phyloP scores from a whole-genome alignment of 2,888 invertebrate species.

The Philonicus albiceps region DNA sequence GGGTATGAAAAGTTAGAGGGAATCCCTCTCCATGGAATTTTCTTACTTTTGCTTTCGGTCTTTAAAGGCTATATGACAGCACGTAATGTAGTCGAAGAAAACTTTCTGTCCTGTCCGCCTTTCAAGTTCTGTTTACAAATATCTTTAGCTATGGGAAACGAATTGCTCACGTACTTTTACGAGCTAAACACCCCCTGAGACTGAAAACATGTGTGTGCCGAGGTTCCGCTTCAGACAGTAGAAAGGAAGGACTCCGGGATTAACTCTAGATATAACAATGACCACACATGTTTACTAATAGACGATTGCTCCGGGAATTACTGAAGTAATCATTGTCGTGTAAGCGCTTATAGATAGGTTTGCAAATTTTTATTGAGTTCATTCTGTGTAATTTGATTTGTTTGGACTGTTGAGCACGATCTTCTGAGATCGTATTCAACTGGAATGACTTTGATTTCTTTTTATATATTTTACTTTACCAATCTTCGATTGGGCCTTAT shows the following conservation, averaged over 20 bases:
- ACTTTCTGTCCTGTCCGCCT: neutral
- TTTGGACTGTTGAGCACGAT: neutral
- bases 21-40: neutral
- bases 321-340: neutral
- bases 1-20: neutral
- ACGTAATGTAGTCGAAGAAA: conserved; percentile 3
- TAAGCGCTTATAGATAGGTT: neutral
- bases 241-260: neutral
- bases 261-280: neutral
- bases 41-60: neutral
- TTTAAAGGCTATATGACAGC: conserved; percentile 14
- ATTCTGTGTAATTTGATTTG: neutral
- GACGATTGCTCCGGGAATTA: neutral
- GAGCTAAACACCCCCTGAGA: neutral
- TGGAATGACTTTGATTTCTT: too few relatives aligned
- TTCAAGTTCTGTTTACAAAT: neutral
- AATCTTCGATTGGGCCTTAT: too few relatives aligned
- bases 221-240: neutral
- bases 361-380: neutral
- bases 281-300: neutral
- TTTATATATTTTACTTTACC: too few relatives aligned
- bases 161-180: conserved; percentile 13
- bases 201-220: neutral
- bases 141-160: conserved; percentile 9
- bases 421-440: neutral